Conservation (phyloP, 2,113 vertebrate species). For the Pleuronectes platessa region DNA sequence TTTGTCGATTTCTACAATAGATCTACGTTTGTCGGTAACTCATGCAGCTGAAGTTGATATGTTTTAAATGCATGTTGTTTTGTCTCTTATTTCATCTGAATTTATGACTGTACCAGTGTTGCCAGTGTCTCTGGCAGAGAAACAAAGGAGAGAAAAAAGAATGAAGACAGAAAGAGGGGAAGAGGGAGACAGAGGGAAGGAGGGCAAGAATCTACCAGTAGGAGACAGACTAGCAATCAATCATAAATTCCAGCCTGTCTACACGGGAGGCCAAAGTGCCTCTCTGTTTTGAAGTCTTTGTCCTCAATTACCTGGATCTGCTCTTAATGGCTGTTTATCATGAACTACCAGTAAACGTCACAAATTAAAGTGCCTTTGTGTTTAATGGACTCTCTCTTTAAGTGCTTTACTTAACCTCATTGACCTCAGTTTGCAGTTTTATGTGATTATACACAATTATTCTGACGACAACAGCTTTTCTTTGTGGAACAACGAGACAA, state of each 20-base stretch:
- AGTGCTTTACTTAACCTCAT: conserved; percentile 60
- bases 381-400: conserved; percentile 30
- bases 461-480: conserved; percentile 4
- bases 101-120: not conserved
- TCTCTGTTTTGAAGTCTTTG: conserved; percentile 72
- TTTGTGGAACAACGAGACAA: not conserved
- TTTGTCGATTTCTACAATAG: not conserved
- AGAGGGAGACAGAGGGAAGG: conserved; percentile 15
- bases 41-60: not conserved
- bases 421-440: conserved; percentile 20
- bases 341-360: conserved; percentile 54
- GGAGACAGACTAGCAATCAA: conserved; percentile 70
- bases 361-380: conserved; percentile 55
- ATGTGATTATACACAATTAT: conserved; percentile 1
- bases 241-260: conserved; percentile 82
- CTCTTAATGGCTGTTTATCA: conserved; percentile 73
- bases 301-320: conserved; percentile 68
- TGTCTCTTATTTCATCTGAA: conserved; percentile 7
- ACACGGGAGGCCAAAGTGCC: conserved; percentile 73
- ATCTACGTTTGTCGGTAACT: not conserved
- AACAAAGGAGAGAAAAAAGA: not conserved
- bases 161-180: conserved; percentile 6
- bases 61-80: not conserved
- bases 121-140: not conserved
- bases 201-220: conserved; percentile 73